These are phyloP conservation scores for Cyanoramphus novaezelandiae DNA, from an alignment of 2,113 vertebrate genomes.

Conservation along the genomic window DNA sequence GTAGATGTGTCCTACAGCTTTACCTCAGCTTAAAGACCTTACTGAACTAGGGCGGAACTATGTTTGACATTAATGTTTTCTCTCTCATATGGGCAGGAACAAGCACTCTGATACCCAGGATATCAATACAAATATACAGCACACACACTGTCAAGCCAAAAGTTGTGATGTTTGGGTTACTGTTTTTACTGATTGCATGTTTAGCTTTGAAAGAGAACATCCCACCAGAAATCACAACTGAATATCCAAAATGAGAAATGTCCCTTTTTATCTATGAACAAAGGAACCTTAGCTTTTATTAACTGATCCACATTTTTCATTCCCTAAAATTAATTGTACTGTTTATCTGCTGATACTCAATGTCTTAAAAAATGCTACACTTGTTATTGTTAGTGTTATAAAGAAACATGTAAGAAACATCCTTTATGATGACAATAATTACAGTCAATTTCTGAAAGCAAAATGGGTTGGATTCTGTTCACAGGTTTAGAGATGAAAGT, in stretches of 20 bases:
- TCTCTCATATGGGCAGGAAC: neutral
- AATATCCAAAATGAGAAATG: neutral
- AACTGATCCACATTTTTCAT: neutral
- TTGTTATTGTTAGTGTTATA: neutral
- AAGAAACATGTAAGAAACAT: neutral
- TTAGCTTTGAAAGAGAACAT: neutral
- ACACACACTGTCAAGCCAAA: neutral
- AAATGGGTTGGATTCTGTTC: neutral
- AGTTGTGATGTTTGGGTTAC: neutral
- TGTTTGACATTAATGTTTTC: neutral
- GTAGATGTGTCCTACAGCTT: neutral
- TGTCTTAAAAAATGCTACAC: neutral
- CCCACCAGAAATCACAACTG: neutral
- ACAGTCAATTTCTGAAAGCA: neutral
- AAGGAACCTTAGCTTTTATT: neutral
- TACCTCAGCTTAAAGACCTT: neutral
- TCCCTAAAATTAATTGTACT: neutral
- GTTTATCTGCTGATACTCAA: neutral
- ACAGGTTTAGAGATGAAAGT: neutral
- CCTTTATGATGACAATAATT: neutral
- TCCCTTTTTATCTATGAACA: neutral
- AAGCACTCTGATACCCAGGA: neutral
- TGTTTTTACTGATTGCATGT: neutral
- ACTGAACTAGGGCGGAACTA: neutral
- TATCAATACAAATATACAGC: neutral